These are phyloP conservation scores for Huso huso DNA, from an alignment of 2,797 vertebrate species.

Conservation along the genomic window DNA sequence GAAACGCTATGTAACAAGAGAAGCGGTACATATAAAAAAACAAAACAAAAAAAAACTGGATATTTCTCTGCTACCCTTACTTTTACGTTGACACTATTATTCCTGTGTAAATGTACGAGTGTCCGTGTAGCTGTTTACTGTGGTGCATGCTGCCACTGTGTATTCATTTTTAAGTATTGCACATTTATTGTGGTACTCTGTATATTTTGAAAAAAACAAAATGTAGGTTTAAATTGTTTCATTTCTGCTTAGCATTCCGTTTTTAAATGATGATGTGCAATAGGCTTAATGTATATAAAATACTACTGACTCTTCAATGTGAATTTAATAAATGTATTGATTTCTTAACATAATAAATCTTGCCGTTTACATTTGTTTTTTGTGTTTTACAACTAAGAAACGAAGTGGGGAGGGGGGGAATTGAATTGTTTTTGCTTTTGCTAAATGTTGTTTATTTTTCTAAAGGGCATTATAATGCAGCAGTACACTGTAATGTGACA, in stretches of 20 bases:
- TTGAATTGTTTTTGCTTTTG: too few species aligned
- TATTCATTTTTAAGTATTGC: slow-evolving; percentile 57
- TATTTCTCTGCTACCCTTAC: slow-evolving; percentile 45
- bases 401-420: too few species aligned
- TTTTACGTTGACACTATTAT: slow-evolving; percentile 46
- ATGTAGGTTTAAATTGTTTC: slow-evolving; percentile 30
- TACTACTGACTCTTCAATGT: slow-evolving; percentile 60
- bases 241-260: slow-evolving; percentile 45
- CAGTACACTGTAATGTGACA: too few species aligned
- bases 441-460: too few species aligned
- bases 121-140: slow-evolving; percentile 63
- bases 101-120: slow-evolving; percentile 36
- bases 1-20: slow-evolving; percentile 20
- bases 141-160: slow-evolving; percentile 57
- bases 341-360: slow-evolving; percentile 77
- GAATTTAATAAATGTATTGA: slow-evolving; percentile 68
- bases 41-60: slow-evolving; percentile 38
- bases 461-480: too few species aligned
- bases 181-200: slow-evolving; percentile 53
- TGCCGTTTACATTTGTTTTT: slow-evolving; percentile 48
- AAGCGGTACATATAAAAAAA: slow-evolving; percentile 4
- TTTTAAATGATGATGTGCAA: slow-evolving; percentile 68
- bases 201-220: slow-evolving; percentile 67
- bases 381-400: slow-evolving; percentile 14
- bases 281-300: slow-evolving; percentile 75